These are phyloP conservation scores for Capromys pilorides DNA, from an alignment of 2,797 vertebrate species.

Conservation along the genomic window DNA sequence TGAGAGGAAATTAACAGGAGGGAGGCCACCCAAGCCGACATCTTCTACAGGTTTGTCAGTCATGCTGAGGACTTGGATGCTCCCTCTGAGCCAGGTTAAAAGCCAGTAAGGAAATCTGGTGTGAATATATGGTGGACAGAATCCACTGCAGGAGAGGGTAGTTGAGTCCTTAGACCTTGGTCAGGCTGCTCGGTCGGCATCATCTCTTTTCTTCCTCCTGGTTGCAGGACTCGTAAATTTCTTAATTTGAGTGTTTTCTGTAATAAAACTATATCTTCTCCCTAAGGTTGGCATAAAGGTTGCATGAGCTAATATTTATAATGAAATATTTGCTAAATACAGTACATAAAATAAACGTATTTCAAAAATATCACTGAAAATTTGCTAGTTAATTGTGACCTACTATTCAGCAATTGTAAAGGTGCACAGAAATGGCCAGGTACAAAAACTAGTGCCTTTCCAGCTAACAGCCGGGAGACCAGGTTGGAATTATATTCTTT, in stretches of 20 bases:
- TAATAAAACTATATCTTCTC: background rate
- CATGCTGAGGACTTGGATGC: background rate
- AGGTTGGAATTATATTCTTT: background rate
- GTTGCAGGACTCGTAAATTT: background rate
- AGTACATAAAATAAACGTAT: background rate
- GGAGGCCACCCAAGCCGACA: background rate
- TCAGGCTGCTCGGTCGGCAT: background rate
- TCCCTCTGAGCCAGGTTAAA: background rate
- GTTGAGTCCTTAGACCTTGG: background rate
- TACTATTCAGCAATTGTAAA: background rate
- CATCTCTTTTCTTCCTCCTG: background rate
- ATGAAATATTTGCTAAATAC: background rate
- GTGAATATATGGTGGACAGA: background rate
- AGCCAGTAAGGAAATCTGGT: background rate
- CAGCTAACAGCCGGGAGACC: too few relatives aligned
- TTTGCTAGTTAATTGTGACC: background rate
- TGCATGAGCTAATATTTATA: conserved; percentile 20
- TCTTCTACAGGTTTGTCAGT: background rate
- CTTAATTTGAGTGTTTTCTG: background rate
- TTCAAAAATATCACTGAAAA: background rate
- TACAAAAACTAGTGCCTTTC: too few relatives aligned
- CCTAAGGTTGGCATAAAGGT: background rate
- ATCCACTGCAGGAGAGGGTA: background rate
- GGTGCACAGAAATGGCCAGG: background rate
- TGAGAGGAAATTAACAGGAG: background rate